Evolutionary conservation across 2,888 invertebrate genomes (phyloP), one percentile per base, ranked within the genome.

Genomic region (Caenorhabditis auriculariae): DNA sequence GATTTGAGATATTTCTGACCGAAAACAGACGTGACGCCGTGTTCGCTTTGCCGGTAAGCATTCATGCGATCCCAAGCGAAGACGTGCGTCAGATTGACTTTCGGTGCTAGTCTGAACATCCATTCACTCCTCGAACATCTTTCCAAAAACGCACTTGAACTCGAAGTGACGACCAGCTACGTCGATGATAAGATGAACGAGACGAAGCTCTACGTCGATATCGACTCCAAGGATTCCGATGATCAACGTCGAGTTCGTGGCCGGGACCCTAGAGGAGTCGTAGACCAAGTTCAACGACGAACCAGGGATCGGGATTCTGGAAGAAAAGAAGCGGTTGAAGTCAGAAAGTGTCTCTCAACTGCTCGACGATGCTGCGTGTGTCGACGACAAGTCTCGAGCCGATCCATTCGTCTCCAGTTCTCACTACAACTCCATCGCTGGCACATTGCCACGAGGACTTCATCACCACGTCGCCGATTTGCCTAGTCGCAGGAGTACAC

Each of bases 41-140:
- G 95, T 6, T 96, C 95, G 85, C 93, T 93, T 84, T 95, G 94
- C 81, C 91, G 90, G 84, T 96, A 98, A 39, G 94, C 93, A 83
- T 98, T 96, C 64, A 92, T 87, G 83, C 94, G 91, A 83, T 94
- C 93, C 98, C 98, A 99, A 2, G 93, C 91, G 82, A 94, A 98
- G 7, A 91, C 92, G 83, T 94, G 93, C 49, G 90, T 91, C 58
- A 98, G 85, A 82, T 92, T 91, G 24, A 50, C 42, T 6, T 53
- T 32, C n/a, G 71, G 65, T 6, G 67, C 60, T 9, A 70, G 53
- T 21, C 37, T 53, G 39, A 46, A 45, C 7, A 7, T 21, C 17
- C 6, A 9, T 12, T 7, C 7, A 41, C 41, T 15, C 41, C 7
- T 17, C 35, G 35, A 32, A n/a, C 49, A 23, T 7, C 26, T 19